Evolutionary conservation across 2,113 vertebrate species (phyloP), one percentile per base, ranked within the genome.

Genomic region (Gymnorhina tibicen): DNA sequence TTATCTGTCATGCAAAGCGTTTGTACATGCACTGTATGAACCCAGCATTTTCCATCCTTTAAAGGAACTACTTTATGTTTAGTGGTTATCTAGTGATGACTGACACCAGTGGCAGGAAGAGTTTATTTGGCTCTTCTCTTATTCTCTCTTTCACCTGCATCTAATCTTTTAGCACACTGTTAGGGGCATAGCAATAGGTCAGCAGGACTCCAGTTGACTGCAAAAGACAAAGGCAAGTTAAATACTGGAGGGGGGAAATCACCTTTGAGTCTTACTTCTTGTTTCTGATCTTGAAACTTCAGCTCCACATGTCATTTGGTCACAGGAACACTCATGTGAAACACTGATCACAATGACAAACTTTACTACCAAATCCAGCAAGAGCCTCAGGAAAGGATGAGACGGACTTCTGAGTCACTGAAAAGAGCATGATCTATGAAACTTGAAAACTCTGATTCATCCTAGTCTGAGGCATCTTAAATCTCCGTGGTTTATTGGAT

Each of bases 401-500:
- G 46, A 82, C 1, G 1, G 44, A 87, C 59, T 85, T 81, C 60
- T 56, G 67, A 89, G 35, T 91, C 79, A 26, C 58, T 27, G 21
- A 80, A 44, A 93, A 81, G 16, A 90, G 12, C 7, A 22, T 74
- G 69, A 93, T 76, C 69, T 58, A 63, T 0, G 12, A 66, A 96
- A 87, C 58, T 66, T 88, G 70, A 92, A 85, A 92, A 87, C 49
- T 82, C 56, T 63, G 56, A 86, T 91, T 89, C 79, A 87, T 67
- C 62, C 30, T 72, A 32, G 8, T 44, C 24, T n/a, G 41, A 70
- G 41, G 32, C 49, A 52, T 64, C 56, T 88, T 87, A 93, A 87
- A 60, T 10, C 35, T 83, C 70, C 0, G 0, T 16, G 32, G 63
- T 68, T 94, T 95, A 87, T 7, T 90, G 20, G 37, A 39, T 84